These are phyloP conservation scores for Equus quagga DNA, from an alignment of 2,113 vertebrate genomes.

Conservation along the genomic window DNA sequence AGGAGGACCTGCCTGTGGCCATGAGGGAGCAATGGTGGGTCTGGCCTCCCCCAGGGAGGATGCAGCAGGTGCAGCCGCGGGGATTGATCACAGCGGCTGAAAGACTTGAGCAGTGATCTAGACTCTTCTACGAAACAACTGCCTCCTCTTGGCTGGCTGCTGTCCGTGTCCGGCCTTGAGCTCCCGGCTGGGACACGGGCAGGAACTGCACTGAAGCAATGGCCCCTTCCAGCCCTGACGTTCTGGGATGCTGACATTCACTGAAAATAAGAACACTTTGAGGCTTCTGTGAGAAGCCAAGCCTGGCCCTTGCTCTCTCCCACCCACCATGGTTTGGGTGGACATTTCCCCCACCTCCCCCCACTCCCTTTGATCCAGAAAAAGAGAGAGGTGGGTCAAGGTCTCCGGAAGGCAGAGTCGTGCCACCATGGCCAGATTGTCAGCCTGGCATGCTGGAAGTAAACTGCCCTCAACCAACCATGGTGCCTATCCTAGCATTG, in stretches of 20 bases:
- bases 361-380: background rate
- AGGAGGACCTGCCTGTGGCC: background rate
- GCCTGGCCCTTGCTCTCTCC: background rate
- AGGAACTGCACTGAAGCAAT: rapidly evolving
- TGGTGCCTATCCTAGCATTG: no score
- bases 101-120: background rate
- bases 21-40: background rate
- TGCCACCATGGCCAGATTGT: no score
- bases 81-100: background rate
- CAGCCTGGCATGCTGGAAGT: background rate
- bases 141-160: background rate
- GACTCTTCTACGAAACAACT: background rate
- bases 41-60: background rate
- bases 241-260: no score
- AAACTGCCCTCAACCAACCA: background rate
- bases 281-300: background rate
- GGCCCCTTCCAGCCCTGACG: background rate
- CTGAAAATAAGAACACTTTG: rapidly evolving
- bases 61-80: background rate
- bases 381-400: background rate
- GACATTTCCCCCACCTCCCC: background rate
- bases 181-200: rapidly evolving
- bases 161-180: background rate
- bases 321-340: background rate
- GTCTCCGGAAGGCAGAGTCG: background rate